Evolutionary conservation across 2,797 vertebrate species (phyloP).

Genomic region (Echiichthys vipera): DNA sequence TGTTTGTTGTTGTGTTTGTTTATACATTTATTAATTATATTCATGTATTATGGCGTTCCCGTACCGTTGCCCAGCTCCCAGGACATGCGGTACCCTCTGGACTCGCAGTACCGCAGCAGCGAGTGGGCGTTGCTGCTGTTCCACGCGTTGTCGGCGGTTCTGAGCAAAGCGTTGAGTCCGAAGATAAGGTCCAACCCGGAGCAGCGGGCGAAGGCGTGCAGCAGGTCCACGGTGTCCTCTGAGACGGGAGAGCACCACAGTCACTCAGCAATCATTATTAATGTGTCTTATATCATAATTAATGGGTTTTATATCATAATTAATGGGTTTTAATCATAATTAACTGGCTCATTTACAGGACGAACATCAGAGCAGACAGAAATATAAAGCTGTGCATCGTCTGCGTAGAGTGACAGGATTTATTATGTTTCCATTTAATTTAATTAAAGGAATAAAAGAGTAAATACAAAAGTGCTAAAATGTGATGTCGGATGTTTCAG

Average conservation of each 20-base stretch:
- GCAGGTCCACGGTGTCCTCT: slow-evolving; percentile 90
- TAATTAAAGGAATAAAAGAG: neutral
- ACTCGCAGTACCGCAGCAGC: slow-evolving; percentile 89
- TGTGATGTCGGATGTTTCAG: neutral
- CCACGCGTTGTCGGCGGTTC: slow-evolving; percentile 86
- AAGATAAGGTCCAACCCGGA: slow-evolving; percentile 92
- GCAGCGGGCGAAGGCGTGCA: slow-evolving; percentile 89
- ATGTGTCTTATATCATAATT: too few relatives aligned
- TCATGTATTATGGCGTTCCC: neutral
- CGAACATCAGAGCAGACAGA: neutral
- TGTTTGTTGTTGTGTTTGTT: too few relatives aligned
- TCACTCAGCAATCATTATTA: too few relatives aligned
- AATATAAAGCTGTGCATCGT: neutral
- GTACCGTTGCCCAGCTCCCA: slow-evolving; percentile 96
- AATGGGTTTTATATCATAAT: too few relatives aligned
- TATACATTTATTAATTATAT: too few relatives aligned
- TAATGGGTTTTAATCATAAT: too few relatives aligned
- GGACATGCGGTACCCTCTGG: slow-evolving; percentile 85
- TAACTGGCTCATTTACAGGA: too few relatives aligned
- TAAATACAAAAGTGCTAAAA: neutral
- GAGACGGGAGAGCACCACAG: neutral
- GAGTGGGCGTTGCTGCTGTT: slow-evolving; percentile 88
- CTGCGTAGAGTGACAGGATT: neutral
- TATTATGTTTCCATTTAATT: too few relatives aligned
- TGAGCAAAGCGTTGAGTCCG: slow-evolving; percentile 92